phyloP scores from a whole-genome alignment of 2,888 invertebrate species.

The Acleris holmiana region DNA sequence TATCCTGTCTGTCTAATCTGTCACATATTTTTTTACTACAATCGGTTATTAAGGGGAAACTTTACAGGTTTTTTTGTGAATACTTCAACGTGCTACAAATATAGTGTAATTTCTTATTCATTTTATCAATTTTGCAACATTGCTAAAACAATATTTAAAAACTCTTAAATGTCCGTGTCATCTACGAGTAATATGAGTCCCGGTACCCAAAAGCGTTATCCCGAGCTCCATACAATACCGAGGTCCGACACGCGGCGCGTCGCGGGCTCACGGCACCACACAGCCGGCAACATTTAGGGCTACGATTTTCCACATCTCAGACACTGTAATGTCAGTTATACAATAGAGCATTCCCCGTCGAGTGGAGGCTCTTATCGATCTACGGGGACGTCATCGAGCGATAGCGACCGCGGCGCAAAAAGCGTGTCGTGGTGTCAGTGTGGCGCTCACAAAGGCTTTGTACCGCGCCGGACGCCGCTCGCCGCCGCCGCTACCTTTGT shows the following conservation, averaged over 20 bases:
- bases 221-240: conserved; percentile 8
- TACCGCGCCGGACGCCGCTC: conserved; percentile 78
- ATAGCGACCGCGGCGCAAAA: conserved; percentile 81
- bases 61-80: too few relatives aligned
- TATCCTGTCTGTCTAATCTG: too few relatives aligned
- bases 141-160: too few relatives aligned
- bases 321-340: conserved; percentile 77
- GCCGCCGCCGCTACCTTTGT: conserved; percentile 75
- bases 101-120: too few relatives aligned
- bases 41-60: too few relatives aligned
- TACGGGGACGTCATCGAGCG: conserved; percentile 82
- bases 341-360: conserved; percentile 79
- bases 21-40: too few relatives aligned
- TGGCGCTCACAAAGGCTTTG: conserved; percentile 80
- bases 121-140: too few relatives aligned
- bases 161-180: too few relatives aligned
- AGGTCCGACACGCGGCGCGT: conserved; percentile 35
- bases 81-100: too few relatives aligned
- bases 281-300: conserved; percentile 60
- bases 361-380: conserved; percentile 83
- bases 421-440: conserved; percentile 73
- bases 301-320: conserved; percentile 80
- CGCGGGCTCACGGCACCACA: conserved; percentile 43
- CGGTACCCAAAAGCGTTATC: conserved; percentile 21
- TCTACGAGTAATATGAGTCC: conserved; percentile 9